Base-by-base conservation (phyloP, 2,888 invertebrate genomes). In the Neoitamus cyanurus region DNA sequence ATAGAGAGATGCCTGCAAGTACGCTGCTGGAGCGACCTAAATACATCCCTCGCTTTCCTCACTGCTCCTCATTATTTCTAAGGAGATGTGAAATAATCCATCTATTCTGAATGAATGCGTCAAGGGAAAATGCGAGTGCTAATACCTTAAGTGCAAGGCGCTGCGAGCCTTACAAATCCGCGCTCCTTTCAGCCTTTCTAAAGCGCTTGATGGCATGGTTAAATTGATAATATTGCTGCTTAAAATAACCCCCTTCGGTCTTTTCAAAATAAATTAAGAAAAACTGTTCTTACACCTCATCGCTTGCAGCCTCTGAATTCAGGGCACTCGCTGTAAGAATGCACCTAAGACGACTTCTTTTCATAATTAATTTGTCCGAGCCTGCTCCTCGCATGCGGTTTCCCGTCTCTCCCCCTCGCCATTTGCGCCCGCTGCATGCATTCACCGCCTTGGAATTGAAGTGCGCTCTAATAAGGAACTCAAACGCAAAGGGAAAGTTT, bases 381-480 rank as follows among this genome's bases (percentile, higher is more conserved):
- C 48, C 48, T 20, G 20, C 3, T 58, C 58, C 25, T 58, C 25
- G 58, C 20, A 58, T 58, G 58, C 25, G 58, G 58, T 58, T 58
- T 58, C 15, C 11, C 20, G 1, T 1, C 7, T n/a, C 3, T 20
- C 7, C 25, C 58, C 20, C 6, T 0, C 20, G 15, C 58, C 9
- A 6, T 58, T 9, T 58, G 25, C 25, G 58, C 20, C 2, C 58
- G 58, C 7, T 75, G 75, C 75, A 42, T 75, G 25, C 75, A 75
- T 75, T 75, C 75, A 37, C 42, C 0, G 7, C 25, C 42, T 75
- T 75, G 75, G 37, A 42, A 25, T 37, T 75, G 42, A 75, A 75
- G 75, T 75, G 13, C 13, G 34, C 42, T 75, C 75, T 75, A 75
- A 75, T 75, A 75, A 42, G 75, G 75, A 75, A 42, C 42, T 37